A percentile compares a stretch with the other conserved stretches of the same genome.
phyloP scores from a whole-genome alignment of 2,113 vertebrate species.

The Rattus norvegicus region GRCr8 NC_086037.1:67052501-67053000 shows the following conservation, averaged over 20 bases:
- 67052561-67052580: neutral
- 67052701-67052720: neutral
- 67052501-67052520: neutral
- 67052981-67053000: neutral
- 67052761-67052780: neutral
- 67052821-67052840: neutral
- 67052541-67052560: neutral
- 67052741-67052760: neutral
- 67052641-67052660: no score
- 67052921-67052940: neutral
- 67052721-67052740: neutral
- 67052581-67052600: neutral
- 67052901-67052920: neutral
- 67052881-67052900: neutral
- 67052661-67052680: neutral
- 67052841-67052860: accelerated
- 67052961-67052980: neutral
- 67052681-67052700: accelerated
- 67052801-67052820: accelerated
- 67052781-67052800: neutral
- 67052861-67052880: neutral
- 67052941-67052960: neutral
- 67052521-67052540: neutral
- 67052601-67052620: neutral
- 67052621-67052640: accelerated